Conservation (phyloP, 2,797 vertebrate genomes). For the Muscicapa comitata region DNA sequence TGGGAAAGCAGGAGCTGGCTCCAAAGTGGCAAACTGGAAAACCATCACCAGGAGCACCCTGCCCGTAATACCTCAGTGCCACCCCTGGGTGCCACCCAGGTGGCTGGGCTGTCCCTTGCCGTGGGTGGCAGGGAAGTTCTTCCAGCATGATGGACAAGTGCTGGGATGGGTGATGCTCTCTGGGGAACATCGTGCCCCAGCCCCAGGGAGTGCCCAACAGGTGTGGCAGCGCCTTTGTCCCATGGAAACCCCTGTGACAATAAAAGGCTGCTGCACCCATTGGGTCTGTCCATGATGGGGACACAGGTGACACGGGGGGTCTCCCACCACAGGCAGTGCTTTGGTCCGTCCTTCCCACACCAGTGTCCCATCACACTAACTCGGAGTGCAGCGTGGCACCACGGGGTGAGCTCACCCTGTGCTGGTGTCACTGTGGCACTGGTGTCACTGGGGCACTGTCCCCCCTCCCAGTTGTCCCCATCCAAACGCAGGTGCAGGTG, state of each 20-base stretch:
- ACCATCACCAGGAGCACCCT: not conserved
- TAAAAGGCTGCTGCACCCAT: not conserved
- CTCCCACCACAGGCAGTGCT: not conserved
- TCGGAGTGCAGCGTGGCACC: fast-evolving
- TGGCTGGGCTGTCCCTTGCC: not conserved
- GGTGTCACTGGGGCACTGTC: fast-evolving
- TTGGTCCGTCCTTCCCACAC: not conserved
- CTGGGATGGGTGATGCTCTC: not conserved
- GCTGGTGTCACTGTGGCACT: fast-evolving
- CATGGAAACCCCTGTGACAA: not conserved
- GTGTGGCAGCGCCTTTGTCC: not conserved
- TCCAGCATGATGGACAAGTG: fast-evolving
- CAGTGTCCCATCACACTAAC: fast-evolving
- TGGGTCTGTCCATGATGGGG: fast-evolving
- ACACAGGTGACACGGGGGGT: fast-evolving
- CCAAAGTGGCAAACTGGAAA: not conserved
- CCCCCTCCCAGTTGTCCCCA: fast-evolving
- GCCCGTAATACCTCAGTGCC: fast-evolving
- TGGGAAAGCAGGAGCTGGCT: not conserved
- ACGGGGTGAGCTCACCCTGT: fast-evolving
- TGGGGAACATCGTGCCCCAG: fast-evolving
- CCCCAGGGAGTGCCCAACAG: fast-evolving
- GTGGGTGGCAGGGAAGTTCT: fast-evolving
- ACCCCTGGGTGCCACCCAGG: not conserved
- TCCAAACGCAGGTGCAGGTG: fast-evolving